Base-by-base conservation (phyloP, 2,797 vertebrate species). In the Lates japonicus region DNA sequence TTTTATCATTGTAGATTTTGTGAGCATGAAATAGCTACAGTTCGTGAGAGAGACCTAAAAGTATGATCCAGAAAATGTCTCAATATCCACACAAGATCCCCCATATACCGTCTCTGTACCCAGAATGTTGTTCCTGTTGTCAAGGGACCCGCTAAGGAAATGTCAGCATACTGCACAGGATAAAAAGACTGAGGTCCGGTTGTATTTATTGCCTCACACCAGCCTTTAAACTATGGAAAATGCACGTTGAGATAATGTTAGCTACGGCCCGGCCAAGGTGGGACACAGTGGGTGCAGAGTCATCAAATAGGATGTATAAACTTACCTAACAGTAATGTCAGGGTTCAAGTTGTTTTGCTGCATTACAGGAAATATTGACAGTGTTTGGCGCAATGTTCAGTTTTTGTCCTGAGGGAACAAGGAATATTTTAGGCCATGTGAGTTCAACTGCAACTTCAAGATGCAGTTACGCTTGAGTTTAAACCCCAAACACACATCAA, bases 361-460 rank as follows among this genome's bases (percentile, higher is more conserved):
- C 54, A 71, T 68, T 87, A 74, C 88, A 2, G 82, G 80, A 82
- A 94, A n/a, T n/a, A 84, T 78, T 81, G 76, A 59, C 42, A 54
- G 55, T 39, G 13, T 77, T 37, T 67, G n/a, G 62, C 14, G 64
- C 22, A 80, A 74, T n/a, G n/a, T n/a, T n/a, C 44, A 5, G n/a
- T 66, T 68, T 90, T 41, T 84, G 42, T 64, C 77, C 78, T 42
- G n/a, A 72, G 78, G 31, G 20, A 79, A n/a, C n/a, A n/a, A n/a
- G n/a, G n/a, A 83, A 82, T 78, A 77, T 86, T 68, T 61, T 12
- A 22, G 54, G 70, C 55, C 78, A 9, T 19, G 46, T 0, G 0
- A 81, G 85, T 80, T 88, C 78, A 90, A 87, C 20, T 51, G 25
- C 22, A n/a, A n/a, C n/a, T n/a, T n/a, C n/a, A n/a, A n/a, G n/a